Conservation (phyloP, 2,797 vertebrate species). For the Halcyon badia region DNA sequence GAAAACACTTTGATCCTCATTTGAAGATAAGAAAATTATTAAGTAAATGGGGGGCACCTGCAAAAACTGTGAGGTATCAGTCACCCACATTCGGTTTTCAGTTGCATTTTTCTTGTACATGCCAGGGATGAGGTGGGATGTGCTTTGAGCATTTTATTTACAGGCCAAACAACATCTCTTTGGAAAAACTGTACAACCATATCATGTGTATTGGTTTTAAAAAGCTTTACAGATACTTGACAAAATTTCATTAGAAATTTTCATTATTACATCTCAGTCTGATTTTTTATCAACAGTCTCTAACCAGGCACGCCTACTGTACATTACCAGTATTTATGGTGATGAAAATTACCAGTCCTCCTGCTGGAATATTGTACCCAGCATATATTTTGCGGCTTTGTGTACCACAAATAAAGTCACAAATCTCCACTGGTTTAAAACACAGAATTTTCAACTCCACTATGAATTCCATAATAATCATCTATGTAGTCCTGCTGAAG, state of each 20-base stretch:
- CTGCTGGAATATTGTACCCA: neutral
- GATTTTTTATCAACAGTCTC: neutral
- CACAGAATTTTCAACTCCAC: neutral
- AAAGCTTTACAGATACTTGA: neutral
- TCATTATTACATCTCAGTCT: neutral
- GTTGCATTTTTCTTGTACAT: neutral
- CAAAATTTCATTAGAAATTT: neutral
- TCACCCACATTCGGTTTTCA: neutral
- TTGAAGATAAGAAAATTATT: neutral
- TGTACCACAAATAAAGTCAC: neutral
- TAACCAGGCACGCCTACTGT: rapidly evolving
- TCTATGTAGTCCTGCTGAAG: neutral
- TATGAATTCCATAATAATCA: neutral
- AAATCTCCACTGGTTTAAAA: neutral
- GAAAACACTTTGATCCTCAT: neutral
- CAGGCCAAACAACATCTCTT: neutral
- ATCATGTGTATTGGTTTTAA: neutral
- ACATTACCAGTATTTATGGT: neutral
- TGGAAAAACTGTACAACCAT: neutral
- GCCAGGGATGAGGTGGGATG: neutral
- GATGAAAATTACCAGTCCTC: neutral
- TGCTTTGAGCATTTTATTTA: neutral
- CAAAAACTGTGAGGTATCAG: neutral
- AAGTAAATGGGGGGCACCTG: neutral
- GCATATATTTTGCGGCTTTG: neutral